Evolutionary conservation across 2,888 invertebrate species (phyloP).

Genomic region (Lithophane leautieri): DNA sequence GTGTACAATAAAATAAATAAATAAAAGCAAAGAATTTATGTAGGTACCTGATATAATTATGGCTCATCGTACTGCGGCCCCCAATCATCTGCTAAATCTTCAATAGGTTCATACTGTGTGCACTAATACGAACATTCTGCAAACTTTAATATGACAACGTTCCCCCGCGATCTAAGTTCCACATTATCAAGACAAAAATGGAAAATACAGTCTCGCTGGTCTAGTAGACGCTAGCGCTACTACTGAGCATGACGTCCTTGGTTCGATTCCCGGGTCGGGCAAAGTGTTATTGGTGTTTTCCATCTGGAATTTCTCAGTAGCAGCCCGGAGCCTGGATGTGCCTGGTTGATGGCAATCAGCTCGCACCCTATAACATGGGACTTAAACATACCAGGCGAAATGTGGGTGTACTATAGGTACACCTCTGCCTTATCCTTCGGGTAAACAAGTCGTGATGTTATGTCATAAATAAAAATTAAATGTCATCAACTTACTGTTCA

Average conservation of each 20-base stretch:
- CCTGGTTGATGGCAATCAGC: not conserved
- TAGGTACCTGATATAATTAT: not conserved
- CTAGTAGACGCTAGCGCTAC: not conserved
- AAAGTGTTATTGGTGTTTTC: not conserved
- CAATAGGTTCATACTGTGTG: not conserved
- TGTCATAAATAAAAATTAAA: not conserved
- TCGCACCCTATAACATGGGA: not conserved
- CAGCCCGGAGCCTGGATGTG: not conserved
- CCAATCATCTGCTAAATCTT: not conserved
- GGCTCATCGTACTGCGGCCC: not conserved
- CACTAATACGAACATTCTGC: not conserved
- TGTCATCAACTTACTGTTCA: slow-evolving; percentile 13
- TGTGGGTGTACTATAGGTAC: not conserved
- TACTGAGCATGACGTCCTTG: too few relatives aligned
- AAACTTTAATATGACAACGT: not conserved
- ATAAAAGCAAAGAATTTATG: not conserved
- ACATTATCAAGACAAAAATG: not conserved
- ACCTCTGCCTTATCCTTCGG: not conserved
- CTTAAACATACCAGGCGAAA: not conserved
- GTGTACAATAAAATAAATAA: not conserved
- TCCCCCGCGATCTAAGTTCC: not conserved
- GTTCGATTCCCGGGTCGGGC: not conserved
- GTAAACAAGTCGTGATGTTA: not conserved
- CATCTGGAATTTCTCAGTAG: not conserved
- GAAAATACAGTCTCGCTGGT: not conserved